A percentile compares a stretch with the other conserved stretches of the same genome.
Evolutionary conservation across 2,797 vertebrate genomes (phyloP).

Genomic region (Moxostoma hubbsi): DNA sequence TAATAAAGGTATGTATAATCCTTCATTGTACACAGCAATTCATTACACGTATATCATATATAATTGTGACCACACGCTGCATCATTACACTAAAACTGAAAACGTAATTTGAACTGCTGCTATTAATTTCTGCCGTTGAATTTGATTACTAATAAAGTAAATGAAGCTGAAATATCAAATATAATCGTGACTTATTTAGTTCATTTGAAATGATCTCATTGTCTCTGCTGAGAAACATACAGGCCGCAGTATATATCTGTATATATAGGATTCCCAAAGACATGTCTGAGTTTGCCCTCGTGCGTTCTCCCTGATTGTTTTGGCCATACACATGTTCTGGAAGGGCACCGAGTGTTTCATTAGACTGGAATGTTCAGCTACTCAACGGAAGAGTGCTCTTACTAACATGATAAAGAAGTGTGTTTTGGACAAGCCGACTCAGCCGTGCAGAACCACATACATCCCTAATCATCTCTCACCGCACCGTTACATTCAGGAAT

Average conservation of each 20-base stretch:
- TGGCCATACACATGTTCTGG: slow-evolving; percentile 47
- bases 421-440: slow-evolving; percentile 54
- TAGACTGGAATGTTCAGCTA: slow-evolving; percentile 47
- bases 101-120: too few relatives aligned
- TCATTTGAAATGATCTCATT: too few relatives aligned
- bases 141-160: too few relatives aligned
- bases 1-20: neutral
- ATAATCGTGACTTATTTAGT: too few relatives aligned
- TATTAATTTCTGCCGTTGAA: too few relatives aligned
- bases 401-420: slow-evolving; percentile 49
- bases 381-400: slow-evolving; percentile 41
- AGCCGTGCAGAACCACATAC: slow-evolving; percentile 42
- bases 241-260: too few relatives aligned
- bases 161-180: too few relatives aligned
- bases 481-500: slow-evolving; percentile 39
- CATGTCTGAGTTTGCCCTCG: neutral
- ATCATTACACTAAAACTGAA: too few relatives aligned
- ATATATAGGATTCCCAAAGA: neutral
- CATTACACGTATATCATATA: neutral
- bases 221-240: too few relatives aligned
- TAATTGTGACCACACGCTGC: too few relatives aligned
- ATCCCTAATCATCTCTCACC: slow-evolving; percentile 45
- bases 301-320: slow-evolving; percentile 46
- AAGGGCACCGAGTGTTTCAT: slow-evolving; percentile 55
- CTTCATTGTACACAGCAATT: neutral